Percentiles rank a stretch among this genome's conserved stretches.
phyloP scores from a whole-genome alignment of 35 echinoderm and acorn worm genomes.

The Lytechinus pictus region DNA sequence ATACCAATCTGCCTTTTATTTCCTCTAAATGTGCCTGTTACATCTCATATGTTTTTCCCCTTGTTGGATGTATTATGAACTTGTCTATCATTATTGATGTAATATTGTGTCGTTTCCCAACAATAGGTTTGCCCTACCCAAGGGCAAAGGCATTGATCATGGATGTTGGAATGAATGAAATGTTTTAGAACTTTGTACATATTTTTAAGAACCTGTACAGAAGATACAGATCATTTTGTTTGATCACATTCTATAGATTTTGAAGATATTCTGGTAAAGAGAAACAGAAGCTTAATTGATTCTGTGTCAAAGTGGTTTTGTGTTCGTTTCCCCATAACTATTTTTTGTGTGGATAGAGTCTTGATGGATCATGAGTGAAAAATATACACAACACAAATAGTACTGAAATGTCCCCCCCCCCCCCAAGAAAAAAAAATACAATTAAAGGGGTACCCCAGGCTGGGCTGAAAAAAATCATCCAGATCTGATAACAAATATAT shows the following conservation, averaged over 20 bases:
- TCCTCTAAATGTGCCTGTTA: not conserved
- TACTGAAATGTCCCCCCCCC: no score
- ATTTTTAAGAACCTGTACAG: conserved; percentile 10
- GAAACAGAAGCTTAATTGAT: not conserved
- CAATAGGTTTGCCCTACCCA: not conserved
- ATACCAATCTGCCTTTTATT: not conserved
- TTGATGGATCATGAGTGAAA: no score
- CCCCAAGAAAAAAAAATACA: no score
- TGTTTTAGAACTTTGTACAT: conserved; percentile 14
- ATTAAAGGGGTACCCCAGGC: no score
- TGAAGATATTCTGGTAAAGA: not conserved
- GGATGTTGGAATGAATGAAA: not conserved
- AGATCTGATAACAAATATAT: no score
- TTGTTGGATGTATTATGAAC: not conserved
- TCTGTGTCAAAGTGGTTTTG: not conserved
- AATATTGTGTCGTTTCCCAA: not conserved
- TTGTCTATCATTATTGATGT: not conserved
- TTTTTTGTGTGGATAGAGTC: not conserved
- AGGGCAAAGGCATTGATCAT: not conserved
- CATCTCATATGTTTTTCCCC: not conserved
- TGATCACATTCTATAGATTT: conserved; percentile 6
- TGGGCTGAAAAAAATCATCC: no score
- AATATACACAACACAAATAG: no score
- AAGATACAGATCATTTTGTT: not conserved
- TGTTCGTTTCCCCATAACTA: not conserved